Evolutionary conservation across 2,113 vertebrate genomes (phyloP).

Genomic region (Rhinoptilus africanus): DNA sequence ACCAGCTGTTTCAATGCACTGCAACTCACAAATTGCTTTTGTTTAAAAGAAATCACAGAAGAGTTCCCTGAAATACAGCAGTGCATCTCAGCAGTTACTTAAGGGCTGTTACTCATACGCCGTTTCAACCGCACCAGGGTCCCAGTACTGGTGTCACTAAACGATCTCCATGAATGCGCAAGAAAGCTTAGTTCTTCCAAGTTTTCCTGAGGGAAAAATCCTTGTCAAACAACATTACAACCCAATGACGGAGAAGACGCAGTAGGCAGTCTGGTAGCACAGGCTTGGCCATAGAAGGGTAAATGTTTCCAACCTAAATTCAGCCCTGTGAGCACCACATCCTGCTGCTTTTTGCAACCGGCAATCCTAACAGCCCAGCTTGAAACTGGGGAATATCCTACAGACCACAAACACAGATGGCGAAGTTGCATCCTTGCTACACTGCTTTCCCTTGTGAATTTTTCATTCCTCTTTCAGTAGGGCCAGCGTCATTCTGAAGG

Average conservation of each 20-base stretch:
- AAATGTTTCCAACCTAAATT: not conserved
- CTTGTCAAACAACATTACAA: constrained; percentile 37
- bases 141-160: not conserved
- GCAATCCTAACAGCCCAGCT: not conserved
- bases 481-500: not conserved
- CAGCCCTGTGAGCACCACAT: not conserved
- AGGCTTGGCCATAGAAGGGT: not conserved
- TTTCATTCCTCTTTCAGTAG: not conserved
- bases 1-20: not conserved
- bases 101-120: not conserved
- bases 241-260: not conserved
- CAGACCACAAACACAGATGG: not conserved
- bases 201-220: constrained; percentile 21
- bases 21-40: not conserved
- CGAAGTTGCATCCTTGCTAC: not conserved
- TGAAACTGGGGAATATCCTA: not conserved
- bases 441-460: not conserved
- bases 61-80: not conserved
- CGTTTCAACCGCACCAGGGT: not conserved
- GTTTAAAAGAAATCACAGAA: not conserved
- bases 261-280: not conserved
- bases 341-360: not conserved
- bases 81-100: not conserved
- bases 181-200: not conserved
- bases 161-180: not conserved